Base-by-base conservation (phyloP, 2,888 invertebrate genomes). In the Drosophila diplacantha region DNA sequence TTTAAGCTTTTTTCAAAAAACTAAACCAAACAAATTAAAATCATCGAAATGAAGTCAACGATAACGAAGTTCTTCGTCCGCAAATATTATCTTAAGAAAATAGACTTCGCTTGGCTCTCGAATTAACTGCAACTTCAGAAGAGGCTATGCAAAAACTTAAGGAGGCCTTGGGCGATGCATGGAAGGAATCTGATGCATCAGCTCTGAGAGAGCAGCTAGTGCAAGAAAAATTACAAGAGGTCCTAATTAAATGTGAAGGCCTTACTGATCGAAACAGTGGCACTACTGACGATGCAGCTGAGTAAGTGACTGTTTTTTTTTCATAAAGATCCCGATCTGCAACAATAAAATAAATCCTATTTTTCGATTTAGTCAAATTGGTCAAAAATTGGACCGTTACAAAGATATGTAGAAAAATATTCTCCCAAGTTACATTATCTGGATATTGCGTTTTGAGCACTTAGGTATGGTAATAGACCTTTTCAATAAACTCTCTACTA, bases 181-280 rank as follows among this genome's bases (percentile, higher is more conserved):
- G 86, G 86, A 81, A 73, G 39, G 84, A 85, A 58, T 76, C 85
- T 0, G 86, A 87, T 59, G 82, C 83, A 14, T 82, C 86, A 3
- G 73, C 81, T 32, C 26, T 74, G 8, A 81, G 86, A 0, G 86
- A 86, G 58, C 85, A 86, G 29, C 72, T 82, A n/a, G 75, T 84
- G 6, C 86, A 87, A 53, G 83, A 84, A 46, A 80, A 85, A 67
- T 71, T 86, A 7, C 82, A 82, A 54, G 77, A 85, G 55, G 66
- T 85, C 16, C 65, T 84, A 35, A 62, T 80, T 3, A 85, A 85
- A 69, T 83, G 85, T 55, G 74, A 80, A 26, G 74, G 77, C 8
- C 69, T 81, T 11, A 75, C 80, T 18, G 69, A 61, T 8, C 81
- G 83, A 51, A 75, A 80, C 29, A 39, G 54, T 4, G 64, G 61